Evolutionary conservation across 1,140 invertebrate genomes (phyloP), one percentile per base, ranked within the genome.

Genomic region (Drosophila kikkawai): DNA sequence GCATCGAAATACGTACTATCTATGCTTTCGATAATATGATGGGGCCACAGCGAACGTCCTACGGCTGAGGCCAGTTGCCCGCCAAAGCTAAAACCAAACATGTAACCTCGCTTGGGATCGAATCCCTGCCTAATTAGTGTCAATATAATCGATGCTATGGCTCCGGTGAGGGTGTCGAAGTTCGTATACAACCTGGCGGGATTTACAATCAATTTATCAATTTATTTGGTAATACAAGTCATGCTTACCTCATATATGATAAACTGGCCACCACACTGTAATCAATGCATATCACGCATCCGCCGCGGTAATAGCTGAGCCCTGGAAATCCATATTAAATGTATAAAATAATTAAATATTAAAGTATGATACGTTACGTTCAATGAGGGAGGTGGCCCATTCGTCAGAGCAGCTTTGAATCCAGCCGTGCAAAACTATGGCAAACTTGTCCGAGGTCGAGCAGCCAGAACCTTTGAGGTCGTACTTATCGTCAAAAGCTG

Each of bases 61-160:
- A 92, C 90, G 26, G 88, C 78, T 2, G 91, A 87, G 0, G 84
- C 92, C 9, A 93, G 37, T 68, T 91, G 90, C 0, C 91, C 92
- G 4, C 92, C 92, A 50, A 91, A 93, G 48, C 92, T 93, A 48
- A 93, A 93, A 7, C 92, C 92, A 73, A 92, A 93, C 73, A 93
- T 71, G 45, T 87, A 93, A 4, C 78, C 87, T 9, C 73, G 75
- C 15, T 68, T 77, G 2, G 80, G 73, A 57, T 92, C 73, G 12
- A 92, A 87, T 7, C 92, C 92, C 17, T 82, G 61, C 12, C 64
- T 67, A 17, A 91, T 68, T 2, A 93, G 59, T 1, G 73, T 58
- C 6, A 71, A 9, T 26, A 93, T 53, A 41, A 91, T 63, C 5
- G 79, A 65, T 1, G 65, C 64, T 29, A 93, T 79, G 22, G 90